phyloP scores from a whole-genome alignment of 2,797 vertebrate species.

The Tachyglossus aculeatus region DNA sequence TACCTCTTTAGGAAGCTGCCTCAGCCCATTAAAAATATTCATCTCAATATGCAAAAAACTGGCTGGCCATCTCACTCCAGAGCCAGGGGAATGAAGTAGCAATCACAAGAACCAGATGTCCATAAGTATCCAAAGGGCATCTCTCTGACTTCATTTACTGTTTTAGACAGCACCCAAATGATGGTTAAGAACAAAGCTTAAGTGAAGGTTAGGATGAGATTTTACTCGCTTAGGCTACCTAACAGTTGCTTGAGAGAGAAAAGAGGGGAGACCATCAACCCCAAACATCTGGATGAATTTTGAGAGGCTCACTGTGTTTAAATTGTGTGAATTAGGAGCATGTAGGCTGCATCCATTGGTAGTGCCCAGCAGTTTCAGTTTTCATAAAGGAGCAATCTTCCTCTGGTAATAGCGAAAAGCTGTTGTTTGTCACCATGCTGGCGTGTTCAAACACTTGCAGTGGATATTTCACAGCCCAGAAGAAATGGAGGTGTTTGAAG shows the following conservation, averaged over 20 bases:
- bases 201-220: background rate
- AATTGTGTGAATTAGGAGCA: conserved; percentile 11
- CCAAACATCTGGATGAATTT: conserved; percentile 12
- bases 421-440: conserved; percentile 3
- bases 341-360: conserved; percentile 8
- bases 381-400: conserved; percentile 17
- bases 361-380: background rate
- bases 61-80: background rate
- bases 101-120: background rate
- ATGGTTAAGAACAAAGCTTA: background rate
- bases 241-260: background rate
- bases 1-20: background rate
- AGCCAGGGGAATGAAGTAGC: background rate
- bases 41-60: no score
- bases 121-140: background rate
- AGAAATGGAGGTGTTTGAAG: conserved; percentile 1
- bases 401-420: background rate
- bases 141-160: background rate
- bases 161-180: background rate
- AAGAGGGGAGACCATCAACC: background rate
- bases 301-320: conserved; percentile 7
- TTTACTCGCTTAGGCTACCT: background rate
- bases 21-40: no score
- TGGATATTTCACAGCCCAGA: background rate
- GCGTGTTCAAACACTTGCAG: conserved; percentile 2